Conservation (phyloP, 2,888 invertebrate genomes). For the Pristionchus exspectatus region DNA sequence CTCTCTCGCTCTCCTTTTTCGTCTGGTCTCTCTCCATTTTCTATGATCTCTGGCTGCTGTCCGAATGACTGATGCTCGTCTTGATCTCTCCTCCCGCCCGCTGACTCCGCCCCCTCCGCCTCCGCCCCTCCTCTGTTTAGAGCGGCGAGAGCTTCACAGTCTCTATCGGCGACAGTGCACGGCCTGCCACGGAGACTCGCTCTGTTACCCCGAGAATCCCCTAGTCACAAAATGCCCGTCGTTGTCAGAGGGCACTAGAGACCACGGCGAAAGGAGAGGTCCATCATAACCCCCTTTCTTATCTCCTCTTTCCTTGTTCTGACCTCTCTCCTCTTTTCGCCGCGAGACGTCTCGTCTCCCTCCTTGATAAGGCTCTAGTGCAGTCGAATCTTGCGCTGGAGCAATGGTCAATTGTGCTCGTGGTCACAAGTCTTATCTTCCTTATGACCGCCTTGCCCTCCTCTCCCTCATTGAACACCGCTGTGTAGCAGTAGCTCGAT, state of each 20-base stretch:
- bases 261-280: background rate
- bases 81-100: conserved; percentile 25
- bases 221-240: background rate
- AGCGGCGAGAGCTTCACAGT: conserved; percentile 43
- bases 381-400: background rate
- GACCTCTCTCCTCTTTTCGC: conserved; percentile 5
- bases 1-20: background rate
- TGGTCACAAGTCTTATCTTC: conserved; percentile 7
- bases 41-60: background rate
- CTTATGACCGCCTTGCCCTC: background rate
- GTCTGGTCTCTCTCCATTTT: background rate
- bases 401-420: background rate
- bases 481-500: conserved; percentile 27
- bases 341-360: background rate
- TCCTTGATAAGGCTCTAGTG: background rate
- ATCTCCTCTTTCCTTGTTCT: background rate
- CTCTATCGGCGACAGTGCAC: conserved; percentile 40
- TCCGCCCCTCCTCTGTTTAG: conserved; percentile 1
- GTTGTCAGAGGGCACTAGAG: background rate
- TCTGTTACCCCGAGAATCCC: background rate
- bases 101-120: conserved; percentile 27
- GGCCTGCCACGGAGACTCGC: conserved; percentile 26
- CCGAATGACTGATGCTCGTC: conserved; percentile 31
- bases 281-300: background rate
- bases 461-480: background rate